Percentiles rank a stretch among this genome's conserved stretches.
phyloP scores from a whole-genome alignment of 2,113 vertebrate genomes.

The Setophaga coronata region DNA sequence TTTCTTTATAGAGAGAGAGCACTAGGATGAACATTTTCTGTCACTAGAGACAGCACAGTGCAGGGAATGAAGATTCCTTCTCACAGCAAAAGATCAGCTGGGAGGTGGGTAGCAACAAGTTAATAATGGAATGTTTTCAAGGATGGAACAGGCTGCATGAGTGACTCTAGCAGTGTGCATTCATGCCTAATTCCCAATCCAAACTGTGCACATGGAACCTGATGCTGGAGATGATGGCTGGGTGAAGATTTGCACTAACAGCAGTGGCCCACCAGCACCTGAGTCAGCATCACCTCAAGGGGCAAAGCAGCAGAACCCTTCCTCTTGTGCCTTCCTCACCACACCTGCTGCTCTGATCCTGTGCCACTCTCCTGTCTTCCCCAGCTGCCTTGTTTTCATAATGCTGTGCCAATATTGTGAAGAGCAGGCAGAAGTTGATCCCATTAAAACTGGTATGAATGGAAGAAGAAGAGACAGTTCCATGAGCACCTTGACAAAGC shows the following conservation, averaged over 20 bases:
- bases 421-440: background rate
- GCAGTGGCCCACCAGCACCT: background rate
- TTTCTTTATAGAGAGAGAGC: background rate
- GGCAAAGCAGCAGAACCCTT: background rate
- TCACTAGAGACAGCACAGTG: fast-evolving
- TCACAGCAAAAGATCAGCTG: background rate
- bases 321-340: background rate
- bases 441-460: background rate
- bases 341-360: background rate
- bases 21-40: background rate
- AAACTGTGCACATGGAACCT: background rate
- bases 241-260: background rate
- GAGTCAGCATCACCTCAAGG: background rate
- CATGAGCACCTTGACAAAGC: background rate
- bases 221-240: background rate
- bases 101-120: background rate
- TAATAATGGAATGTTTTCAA: background rate
- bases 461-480: background rate
- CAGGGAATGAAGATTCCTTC: background rate
- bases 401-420: background rate
- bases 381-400: background rate
- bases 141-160: background rate
- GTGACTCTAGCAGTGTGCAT: background rate
- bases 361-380: background rate
- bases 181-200: background rate